These are phyloP conservation scores for Epizoanthus ramosus DNA, from an alignment of 92 coral and sea anemone genomes.

Conservation along the genomic window DNA sequence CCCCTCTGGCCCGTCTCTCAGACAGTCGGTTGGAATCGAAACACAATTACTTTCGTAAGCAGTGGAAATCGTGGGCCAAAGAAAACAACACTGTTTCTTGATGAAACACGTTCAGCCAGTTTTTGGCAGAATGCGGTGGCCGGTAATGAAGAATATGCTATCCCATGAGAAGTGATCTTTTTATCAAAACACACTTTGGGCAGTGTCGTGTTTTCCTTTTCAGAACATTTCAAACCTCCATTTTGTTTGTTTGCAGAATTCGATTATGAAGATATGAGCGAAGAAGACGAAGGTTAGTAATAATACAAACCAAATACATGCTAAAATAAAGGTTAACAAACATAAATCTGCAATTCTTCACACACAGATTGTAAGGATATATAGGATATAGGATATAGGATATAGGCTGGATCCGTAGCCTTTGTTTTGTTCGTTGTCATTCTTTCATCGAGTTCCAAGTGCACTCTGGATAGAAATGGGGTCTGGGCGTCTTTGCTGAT, in stretches of 20 bases:
- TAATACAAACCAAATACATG: background rate
- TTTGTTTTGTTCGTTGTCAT: background rate
- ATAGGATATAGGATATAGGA: no score
- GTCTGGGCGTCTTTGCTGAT: background rate
- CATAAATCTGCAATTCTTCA: no score
- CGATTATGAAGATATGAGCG: constrained; percentile 82
- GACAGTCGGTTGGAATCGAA: no score
- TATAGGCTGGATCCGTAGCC: no score
- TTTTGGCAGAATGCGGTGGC: no score
- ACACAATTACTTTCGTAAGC: no score
- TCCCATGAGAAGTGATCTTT: background rate
- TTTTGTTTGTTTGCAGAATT: constrained; percentile 53
- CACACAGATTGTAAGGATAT: no score
- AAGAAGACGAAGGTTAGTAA: constrained; percentile 59
- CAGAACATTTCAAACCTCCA: background rate
- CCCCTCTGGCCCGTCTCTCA: no score
- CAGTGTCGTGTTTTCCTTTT: background rate
- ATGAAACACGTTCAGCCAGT: no score
- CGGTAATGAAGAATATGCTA: constrained; percentile 8
- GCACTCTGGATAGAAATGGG: background rate
- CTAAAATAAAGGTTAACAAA: no score
- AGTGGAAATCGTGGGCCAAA: no score
- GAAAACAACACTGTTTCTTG: no score
- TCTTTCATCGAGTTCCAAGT: background rate
- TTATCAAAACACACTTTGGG: background rate